Percentiles rank a stretch among this genome's conserved stretches.
phyloP scores from a whole-genome alignment of 2,888 invertebrate genomes.

The Lithophane socia region DNA sequence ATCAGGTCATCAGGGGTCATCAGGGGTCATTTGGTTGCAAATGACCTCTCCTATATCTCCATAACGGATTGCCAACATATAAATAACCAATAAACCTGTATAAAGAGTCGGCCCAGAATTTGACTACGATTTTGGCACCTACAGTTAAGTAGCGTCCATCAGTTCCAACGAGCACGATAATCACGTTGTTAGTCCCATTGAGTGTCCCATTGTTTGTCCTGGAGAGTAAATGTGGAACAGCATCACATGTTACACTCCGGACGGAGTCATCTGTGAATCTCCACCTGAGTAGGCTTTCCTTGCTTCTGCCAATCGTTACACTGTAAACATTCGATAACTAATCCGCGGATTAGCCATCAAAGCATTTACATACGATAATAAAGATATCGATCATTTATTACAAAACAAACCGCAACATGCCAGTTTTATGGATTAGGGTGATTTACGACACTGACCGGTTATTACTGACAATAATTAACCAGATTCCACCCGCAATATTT shows the following conservation, averaged over 20 bases:
- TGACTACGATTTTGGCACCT: too few species aligned
- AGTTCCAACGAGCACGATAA: too few species aligned
- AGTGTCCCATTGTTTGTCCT: neutral
- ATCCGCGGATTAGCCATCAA: neutral
- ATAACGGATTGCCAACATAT: too few species aligned
- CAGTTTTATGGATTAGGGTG: conserved; percentile 35
- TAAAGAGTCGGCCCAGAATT: too few species aligned
- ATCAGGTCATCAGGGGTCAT: too few species aligned
- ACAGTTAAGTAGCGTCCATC: too few species aligned
- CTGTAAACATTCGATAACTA: neutral
- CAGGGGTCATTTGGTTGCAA: too few species aligned
- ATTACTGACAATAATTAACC: conserved; percentile 40
- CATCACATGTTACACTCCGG: too few species aligned
- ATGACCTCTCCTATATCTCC: too few species aligned
- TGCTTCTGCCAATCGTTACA: neutral
- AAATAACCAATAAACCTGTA: too few species aligned
- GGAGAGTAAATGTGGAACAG: neutral
- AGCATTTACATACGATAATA: conserved; percentile 16
- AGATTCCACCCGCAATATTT: conserved; percentile 44
- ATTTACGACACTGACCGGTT: conserved; percentile 42
- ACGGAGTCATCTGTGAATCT: neutral
- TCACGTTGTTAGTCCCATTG: too few species aligned
- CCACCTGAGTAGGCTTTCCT: neutral
- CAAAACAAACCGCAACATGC: conserved; percentile 41
- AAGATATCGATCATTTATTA: conserved; percentile 43